Conservation (phyloP, 2,888 invertebrate genomes). For the Lampropteryx suffumata region DNA sequence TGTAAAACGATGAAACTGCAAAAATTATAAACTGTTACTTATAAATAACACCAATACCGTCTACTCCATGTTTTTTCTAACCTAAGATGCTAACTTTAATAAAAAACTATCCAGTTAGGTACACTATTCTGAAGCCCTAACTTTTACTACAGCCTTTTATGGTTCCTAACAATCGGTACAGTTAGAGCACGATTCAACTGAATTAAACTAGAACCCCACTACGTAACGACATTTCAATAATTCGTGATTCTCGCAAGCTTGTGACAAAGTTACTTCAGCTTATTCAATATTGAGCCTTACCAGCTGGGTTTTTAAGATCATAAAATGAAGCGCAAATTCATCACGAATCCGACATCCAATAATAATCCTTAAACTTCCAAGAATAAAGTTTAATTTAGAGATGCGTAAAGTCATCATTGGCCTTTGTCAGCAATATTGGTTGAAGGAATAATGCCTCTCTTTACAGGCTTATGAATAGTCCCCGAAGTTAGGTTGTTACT, state of each 20-base stretch:
- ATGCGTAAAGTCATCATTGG: neutral
- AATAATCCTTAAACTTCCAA: neutral
- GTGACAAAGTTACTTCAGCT: slow-evolving; percentile 35
- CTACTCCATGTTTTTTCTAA: too few relatives aligned
- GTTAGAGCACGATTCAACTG: slow-evolving; percentile 59
- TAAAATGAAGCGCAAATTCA: slow-evolving; percentile 3
- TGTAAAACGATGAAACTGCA: too few relatives aligned
- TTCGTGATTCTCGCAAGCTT: slow-evolving; percentile 54
- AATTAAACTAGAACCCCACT: slow-evolving; percentile 52
- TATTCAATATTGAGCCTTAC: slow-evolving; percentile 17
- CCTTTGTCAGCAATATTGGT: slow-evolving; percentile 4
- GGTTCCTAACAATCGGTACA: slow-evolving; percentile 48
- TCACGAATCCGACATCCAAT: slow-evolving; percentile 7
- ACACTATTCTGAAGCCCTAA: slow-evolving; percentile 15
- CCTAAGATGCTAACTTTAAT: neutral
- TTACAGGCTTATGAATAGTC: slow-evolving; percentile 14
- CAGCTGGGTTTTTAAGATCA: neutral
- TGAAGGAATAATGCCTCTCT: slow-evolving; percentile 17
- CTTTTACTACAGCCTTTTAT: slow-evolving; percentile 29
- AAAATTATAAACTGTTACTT: too few relatives aligned
- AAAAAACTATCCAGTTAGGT: slow-evolving; percentile 8
- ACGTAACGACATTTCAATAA: slow-evolving; percentile 56
- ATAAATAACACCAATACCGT: too few relatives aligned
- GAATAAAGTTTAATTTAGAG: slow-evolving; percentile 4
- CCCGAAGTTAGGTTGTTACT: slow-evolving; percentile 9